Conservation (phyloP, 2,888 invertebrate genomes). For the Athetis lepigone region DNA sequence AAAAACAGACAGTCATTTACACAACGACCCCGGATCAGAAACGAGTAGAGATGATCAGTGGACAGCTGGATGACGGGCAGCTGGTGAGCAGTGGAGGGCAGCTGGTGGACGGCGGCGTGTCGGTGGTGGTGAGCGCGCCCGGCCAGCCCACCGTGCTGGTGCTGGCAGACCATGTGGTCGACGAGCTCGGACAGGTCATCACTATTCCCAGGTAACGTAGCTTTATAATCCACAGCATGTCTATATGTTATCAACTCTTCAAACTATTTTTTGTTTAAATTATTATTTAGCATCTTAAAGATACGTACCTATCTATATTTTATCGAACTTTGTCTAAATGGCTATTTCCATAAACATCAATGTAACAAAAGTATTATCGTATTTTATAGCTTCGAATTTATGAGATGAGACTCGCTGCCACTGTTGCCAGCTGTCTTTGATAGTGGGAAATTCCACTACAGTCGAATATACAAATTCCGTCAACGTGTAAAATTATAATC, state of each 20-base stretch:
- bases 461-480: constrained; percentile 59
- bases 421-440: constrained; percentile 75
- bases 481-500: constrained; percentile 51
- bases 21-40: constrained; percentile 95
- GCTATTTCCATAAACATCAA: constrained; percentile 63
- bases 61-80: constrained; percentile 91
- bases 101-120: constrained; percentile 89
- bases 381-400: constrained; percentile 76
- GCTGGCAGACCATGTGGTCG: constrained; percentile 93
- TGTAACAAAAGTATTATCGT: constrained; percentile 58
- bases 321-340: constrained; percentile 64
- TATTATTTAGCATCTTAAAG: constrained; percentile 28
- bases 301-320: constrained; percentile 31
- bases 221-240: constrained; percentile 5
- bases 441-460: constrained; percentile 78
- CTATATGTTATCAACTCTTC: constrained; percentile 1
- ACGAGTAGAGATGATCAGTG: constrained; percentile 94
- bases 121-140: constrained; percentile 87
- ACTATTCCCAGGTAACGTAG: constrained; percentile 91
- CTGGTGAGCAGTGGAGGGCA: constrained; percentile 87
- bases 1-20: constrained; percentile 96
- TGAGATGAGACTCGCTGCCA: constrained; percentile 70
- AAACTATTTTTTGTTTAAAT: constrained; percentile 10
- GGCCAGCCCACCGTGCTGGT: constrained; percentile 92
- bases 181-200: constrained; percentile 92